Conservation (phyloP, 2,888 invertebrate species). For the Macrophya alboannulata region DNA sequence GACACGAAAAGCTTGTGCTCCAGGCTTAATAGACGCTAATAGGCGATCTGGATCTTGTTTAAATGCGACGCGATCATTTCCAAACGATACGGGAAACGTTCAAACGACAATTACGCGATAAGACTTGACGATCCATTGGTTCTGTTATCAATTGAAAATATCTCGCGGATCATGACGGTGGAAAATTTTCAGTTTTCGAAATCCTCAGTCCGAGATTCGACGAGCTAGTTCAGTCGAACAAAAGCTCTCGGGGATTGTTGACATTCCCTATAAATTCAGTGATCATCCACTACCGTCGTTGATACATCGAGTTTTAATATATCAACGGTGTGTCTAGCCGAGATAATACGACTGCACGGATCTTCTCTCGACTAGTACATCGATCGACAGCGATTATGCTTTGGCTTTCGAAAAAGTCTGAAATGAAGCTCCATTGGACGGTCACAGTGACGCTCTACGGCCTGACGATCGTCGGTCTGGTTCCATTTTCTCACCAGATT, state of each 20-base stretch:
- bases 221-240: not conserved
- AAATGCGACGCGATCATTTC: not conserved
- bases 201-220: not conserved
- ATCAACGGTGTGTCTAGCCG: not conserved
- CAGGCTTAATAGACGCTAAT: not conserved
- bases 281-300: not conserved
- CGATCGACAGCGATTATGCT: no score
- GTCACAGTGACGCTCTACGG: not conserved
- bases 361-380: not conserved
- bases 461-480: not conserved
- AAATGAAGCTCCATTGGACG: not conserved
- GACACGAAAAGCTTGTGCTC: no score
- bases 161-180: not conserved
- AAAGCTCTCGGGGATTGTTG: not conserved
- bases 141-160: not conserved
- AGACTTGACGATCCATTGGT: not conserved
- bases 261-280: not conserved
- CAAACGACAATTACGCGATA: not conserved
- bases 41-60: not conserved
- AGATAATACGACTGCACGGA: not conserved
- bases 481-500: not conserved
- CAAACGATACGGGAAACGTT: not conserved
- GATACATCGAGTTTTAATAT: not conserved
- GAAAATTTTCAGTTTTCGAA: not conserved
- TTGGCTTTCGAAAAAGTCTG: not conserved